phyloP scores from a whole-genome alignment of 2,113 vertebrate species.

The Mungos mungo region DNA sequence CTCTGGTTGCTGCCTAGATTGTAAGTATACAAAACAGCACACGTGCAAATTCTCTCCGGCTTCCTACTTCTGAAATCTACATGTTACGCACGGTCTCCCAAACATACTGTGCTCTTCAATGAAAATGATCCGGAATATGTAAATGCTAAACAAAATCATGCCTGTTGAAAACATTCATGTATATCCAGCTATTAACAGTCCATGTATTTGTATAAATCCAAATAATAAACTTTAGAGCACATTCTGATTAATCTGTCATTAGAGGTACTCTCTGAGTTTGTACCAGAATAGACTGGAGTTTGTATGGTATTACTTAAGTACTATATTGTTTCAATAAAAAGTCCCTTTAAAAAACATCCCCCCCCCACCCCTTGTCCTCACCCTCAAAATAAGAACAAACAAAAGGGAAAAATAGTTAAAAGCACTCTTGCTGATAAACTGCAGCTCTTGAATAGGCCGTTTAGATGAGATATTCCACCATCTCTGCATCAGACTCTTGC shows the following conservation, averaged over 20 bases:
- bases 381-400: slow-evolving; percentile 67
- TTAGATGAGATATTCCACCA: slow-evolving; percentile 92
- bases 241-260: slow-evolving; percentile 84
- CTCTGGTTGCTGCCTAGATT: slow-evolving; percentile 32
- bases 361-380: slow-evolving; percentile 58
- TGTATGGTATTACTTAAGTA: slow-evolving; percentile 81
- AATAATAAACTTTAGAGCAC: slow-evolving; percentile 81
- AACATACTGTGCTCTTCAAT: slow-evolving; percentile 71
- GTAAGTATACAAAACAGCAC: slow-evolving; percentile 27
- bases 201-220: slow-evolving; percentile 74
- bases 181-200: slow-evolving; percentile 75
- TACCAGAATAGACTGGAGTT: slow-evolving; percentile 81
- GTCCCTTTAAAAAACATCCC: slow-evolving; percentile 69
- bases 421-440: slow-evolving; percentile 75
- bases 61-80: slow-evolving; percentile 50
- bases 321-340: slow-evolving; percentile 81
- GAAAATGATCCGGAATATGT: slow-evolving; percentile 74
- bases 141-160: slow-evolving; percentile 73
- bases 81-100: slow-evolving; percentile 63
- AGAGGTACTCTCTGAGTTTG: slow-evolving; percentile 78
- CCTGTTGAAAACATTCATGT: slow-evolving; percentile 70
- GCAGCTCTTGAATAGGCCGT: slow-evolving; percentile 72
- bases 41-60: slow-evolving; percentile 20
- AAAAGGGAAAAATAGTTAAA: slow-evolving; percentile 74
- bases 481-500: slow-evolving; percentile 88